phyloP scores from a whole-genome alignment of 2,113 vertebrate species.

The Equus quagga region DNA sequence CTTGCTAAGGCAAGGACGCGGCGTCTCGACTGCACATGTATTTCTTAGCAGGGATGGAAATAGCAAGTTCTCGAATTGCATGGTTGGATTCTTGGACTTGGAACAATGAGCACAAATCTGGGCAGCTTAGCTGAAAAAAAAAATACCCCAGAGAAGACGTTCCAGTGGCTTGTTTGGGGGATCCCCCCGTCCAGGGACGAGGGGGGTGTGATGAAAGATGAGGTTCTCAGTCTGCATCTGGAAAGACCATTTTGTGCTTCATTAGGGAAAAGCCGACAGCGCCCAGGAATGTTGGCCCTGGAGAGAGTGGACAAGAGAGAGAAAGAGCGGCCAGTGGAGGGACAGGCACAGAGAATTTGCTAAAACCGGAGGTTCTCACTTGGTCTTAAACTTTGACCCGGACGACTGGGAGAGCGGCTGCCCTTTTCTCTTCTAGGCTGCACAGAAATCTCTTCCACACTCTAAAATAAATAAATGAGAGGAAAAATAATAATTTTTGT shows the following conservation, averaged over 20 bases:
- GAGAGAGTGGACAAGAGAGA: fast-evolving
- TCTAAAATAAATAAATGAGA: not conserved
- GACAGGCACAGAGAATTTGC: not conserved
- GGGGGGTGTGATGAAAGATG: not conserved
- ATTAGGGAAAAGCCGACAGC: not conserved
- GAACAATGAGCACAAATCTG: constrained; percentile 59
- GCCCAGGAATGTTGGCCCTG: not conserved
- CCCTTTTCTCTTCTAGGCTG: not conserved
- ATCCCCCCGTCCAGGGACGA: constrained; percentile 42
- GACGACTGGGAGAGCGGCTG: not conserved
- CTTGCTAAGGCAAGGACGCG: not conserved
- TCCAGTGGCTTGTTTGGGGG: constrained; percentile 53
- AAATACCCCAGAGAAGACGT: constrained; percentile 21
- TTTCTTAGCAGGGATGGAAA: constrained; percentile 50
- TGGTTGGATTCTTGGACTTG: constrained; percentile 40
- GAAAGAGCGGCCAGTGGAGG: not conserved
- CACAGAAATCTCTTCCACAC: not conserved
- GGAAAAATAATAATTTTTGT: not conserved
- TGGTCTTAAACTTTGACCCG: not conserved
- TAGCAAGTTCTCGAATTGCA: constrained; percentile 60
- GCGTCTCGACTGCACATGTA: not conserved
- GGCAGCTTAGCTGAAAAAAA: constrained; percentile 36
- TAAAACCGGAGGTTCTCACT: fast-evolving
- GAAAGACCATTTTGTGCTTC: constrained; percentile 45
- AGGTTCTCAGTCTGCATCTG: constrained; percentile 47